Percentiles rank a stretch among this genome's conserved stretches.
phyloP scores from a whole-genome alignment of 2,113 vertebrate species.

The Strix aluco region DNA sequence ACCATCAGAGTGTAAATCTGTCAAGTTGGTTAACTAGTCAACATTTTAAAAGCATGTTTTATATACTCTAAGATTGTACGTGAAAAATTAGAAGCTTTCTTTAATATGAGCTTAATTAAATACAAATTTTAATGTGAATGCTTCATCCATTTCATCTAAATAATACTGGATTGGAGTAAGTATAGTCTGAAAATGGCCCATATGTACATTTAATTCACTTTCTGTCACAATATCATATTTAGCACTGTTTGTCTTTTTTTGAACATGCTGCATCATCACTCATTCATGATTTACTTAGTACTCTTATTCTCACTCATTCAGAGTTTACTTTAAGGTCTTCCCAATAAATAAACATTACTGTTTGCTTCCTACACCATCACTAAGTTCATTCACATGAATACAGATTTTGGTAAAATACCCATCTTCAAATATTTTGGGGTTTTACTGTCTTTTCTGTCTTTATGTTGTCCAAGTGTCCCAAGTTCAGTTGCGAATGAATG shows the following conservation, averaged over 20 bases:
- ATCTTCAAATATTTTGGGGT: neutral
- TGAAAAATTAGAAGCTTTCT: neutral
- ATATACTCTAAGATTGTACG: neutral
- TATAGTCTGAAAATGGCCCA: neutral
- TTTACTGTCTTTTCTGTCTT: neutral
- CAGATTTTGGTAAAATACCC: neutral
- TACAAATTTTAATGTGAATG: neutral
- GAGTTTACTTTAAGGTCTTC: neutral
- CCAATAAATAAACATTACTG: neutral
- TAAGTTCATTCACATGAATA: neutral
- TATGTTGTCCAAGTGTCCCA: neutral
- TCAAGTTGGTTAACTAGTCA: neutral
- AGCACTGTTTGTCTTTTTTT: neutral
- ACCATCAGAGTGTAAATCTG: neutral
- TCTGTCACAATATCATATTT: neutral
- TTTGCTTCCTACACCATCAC: neutral
- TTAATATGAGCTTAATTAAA: neutral
- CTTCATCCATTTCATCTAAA: neutral
- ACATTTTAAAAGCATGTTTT: neutral
- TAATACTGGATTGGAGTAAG: neutral
- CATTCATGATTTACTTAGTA: neutral
- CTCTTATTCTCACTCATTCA: neutral
- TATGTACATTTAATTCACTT: neutral
- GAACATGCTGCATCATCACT: neutral
- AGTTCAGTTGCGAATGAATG: neutral